Base-by-base conservation (phyloP, 2,888 invertebrate species). In the Himalopsyche kuldschensis region DNA sequence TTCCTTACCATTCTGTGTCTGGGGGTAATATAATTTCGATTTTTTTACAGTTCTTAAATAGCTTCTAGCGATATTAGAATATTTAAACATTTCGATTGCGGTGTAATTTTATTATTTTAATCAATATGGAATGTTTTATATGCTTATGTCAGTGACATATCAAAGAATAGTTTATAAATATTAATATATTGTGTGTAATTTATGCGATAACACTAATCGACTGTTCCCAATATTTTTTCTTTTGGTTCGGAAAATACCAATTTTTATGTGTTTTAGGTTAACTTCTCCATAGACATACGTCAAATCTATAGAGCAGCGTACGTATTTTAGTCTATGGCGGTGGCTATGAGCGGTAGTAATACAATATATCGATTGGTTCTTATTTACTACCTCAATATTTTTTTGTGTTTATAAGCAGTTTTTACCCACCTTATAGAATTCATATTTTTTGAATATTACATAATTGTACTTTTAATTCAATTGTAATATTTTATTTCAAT, bases 261-360 rank as follows among this genome's bases (percentile, higher is more conserved):
- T 69, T 69, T 24, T 20, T 4, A 24, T 3, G n/a, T 35, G n/a
- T 82, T 82, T 78, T 30, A 78, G 81, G 81, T 82, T 82, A 78
- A n/a, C 27, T 24, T 76, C 32, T 77, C 30, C 81, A 81, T 81
- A 77, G 76, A 81, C 81, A 55, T 55, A 77, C 77, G 81, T 77
- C 81, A 81, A 55, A 77, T 35, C 32, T 35, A 27, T 46, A 63
- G 11, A 63, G 6, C 30, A 15, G 20, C 17, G 80, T 5, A 30
- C 0, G 4, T 27, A 17, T 1, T 10, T 10, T 10, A 35, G 35
- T 1, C 1, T 17, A 48, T 48, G 17, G 48, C 17, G 20, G 17
- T 20, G 0, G n/a, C n/a, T n/a, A n/a, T n/a, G n/a, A n/a, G n/a
- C n/a, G n/a, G n/a, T n/a, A n/a, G n/a, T n/a, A n/a, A n/a, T n/a